Conservation (phyloP, 2,113 vertebrate species). For the Peromyscus maniculatus region DNA sequence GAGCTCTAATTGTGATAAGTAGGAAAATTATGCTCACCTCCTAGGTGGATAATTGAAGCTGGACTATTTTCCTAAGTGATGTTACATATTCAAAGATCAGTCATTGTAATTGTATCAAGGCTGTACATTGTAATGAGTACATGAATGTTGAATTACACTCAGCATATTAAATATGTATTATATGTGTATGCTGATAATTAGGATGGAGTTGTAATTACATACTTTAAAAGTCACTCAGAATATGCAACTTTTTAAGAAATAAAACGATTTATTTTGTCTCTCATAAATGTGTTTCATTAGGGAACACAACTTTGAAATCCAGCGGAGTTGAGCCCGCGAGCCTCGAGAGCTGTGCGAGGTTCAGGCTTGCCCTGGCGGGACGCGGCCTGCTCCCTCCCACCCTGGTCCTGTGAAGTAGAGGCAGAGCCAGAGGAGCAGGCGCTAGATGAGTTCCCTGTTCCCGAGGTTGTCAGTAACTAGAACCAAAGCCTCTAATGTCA, state of each 20-base stretch:
- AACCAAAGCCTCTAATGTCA: not conserved
- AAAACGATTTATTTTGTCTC: constrained; percentile 34
- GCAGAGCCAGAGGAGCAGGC: not conserved
- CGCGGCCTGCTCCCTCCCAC: not conserved
- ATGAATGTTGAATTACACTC: constrained; percentile 45
- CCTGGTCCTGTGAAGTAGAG: not conserved
- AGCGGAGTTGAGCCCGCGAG: not conserved
- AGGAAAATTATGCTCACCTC: not conserved
- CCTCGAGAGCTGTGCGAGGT: not conserved
- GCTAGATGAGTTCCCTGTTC: not conserved
- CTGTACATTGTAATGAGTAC: constrained; percentile 18
- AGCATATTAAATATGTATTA: constrained; percentile 15
- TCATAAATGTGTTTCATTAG: constrained; percentile 34
- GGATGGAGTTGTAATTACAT: constrained; percentile 18
- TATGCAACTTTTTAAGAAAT: not conserved
- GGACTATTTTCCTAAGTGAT: constrained; percentile 28
- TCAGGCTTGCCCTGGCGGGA: not conserved
- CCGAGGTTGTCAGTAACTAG: not conserved
- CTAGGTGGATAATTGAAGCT: constrained; percentile 27
- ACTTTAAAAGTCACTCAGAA: not conserved
- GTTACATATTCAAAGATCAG: not conserved
- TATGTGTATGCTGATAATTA: not conserved
- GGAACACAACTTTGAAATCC: not conserved
- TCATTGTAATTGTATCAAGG: constrained; percentile 17
- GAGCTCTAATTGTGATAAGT: constrained; percentile 5